Percentiles rank a stretch among this genome's conserved stretches.
Evolutionary conservation across 2,888 invertebrate genomes (phyloP).

Genomic region (Ennomos quercinarius): DNA sequence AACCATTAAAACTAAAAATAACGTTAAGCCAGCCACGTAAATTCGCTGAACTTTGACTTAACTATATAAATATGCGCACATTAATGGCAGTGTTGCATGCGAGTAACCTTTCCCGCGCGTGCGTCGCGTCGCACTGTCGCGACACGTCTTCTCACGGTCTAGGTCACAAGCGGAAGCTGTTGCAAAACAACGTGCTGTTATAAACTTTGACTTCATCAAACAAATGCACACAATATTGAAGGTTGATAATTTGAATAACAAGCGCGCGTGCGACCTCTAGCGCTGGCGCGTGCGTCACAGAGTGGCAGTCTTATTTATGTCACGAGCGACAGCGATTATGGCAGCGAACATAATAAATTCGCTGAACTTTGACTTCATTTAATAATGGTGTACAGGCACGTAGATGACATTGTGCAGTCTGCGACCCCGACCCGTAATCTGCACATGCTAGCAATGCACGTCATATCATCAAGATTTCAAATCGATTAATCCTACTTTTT

Average conservation of each 20-base stretch:
- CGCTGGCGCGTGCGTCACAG: slow-evolving; percentile 19
- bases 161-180: slow-evolving; percentile 13
- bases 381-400: slow-evolving; percentile 12
- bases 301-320: not conserved
- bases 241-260: too few species aligned
- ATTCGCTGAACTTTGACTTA: slow-evolving; percentile 23
- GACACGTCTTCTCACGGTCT: too few species aligned
- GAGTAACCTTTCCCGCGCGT: slow-evolving; percentile 44
- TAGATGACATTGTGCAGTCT: slow-evolving; percentile 26
- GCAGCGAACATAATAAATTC: slow-evolving; percentile 6
- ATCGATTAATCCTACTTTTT: too few species aligned
- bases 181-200: not conserved
- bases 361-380: slow-evolving; percentile 18
- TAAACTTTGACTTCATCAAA: slow-evolving; percentile 9
- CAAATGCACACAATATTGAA: not conserved
- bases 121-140: not conserved
- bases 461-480: too few species aligned
- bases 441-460: slow-evolving; percentile 27
- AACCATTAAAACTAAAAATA: too few species aligned
- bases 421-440: slow-evolving; percentile 26
- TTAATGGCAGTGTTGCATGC: slow-evolving; percentile 44
- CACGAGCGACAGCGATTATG: slow-evolving; percentile 23
- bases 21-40: not conserved
- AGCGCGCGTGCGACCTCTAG: slow-evolving; percentile 27
- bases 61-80: slow-evolving; percentile 20